Conservation (phyloP, 2,888 invertebrate species). For the Falcaria lacertinaria region DNA sequence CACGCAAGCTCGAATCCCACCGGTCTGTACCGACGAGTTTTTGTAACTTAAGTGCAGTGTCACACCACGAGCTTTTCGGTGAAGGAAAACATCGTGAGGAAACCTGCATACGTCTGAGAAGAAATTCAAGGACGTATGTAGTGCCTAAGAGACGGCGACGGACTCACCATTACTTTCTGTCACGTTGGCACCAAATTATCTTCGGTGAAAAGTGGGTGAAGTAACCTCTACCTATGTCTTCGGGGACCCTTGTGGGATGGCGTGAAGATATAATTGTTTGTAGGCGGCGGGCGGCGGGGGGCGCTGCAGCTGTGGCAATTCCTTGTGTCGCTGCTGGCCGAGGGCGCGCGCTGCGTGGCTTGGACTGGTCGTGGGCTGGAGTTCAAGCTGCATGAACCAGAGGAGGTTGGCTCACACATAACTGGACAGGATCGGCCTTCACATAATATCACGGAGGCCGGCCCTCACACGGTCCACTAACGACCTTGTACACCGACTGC, state of each 20-base stretch:
- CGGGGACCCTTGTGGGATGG: background rate
- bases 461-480: too few relatives aligned
- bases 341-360: slow-evolving; percentile 90
- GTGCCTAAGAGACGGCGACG: background rate
- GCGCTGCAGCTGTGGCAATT: slow-evolving; percentile 97
- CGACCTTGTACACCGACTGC: too few relatives aligned
- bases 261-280: too few relatives aligned
- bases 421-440: too few relatives aligned
- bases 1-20: too few relatives aligned
- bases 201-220: background rate
- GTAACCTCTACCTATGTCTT: background rate
- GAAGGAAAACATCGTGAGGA: too few relatives aligned
- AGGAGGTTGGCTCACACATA: slow-evolving; percentile 82
- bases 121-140: background rate
- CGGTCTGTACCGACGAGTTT: too few relatives aligned
- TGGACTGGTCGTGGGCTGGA: slow-evolving; percentile 98
- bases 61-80: too few relatives aligned
- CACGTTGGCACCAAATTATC: background rate
- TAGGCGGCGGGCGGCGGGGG: slow-evolving; percentile 81
- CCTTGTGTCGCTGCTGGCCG: slow-evolving; percentile 87
- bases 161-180: background rate
- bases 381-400: slow-evolving; percentile 97
- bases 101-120: too few relatives aligned
- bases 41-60: too few relatives aligned
- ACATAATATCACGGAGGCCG: too few relatives aligned